A percentile compares a stretch with the other conserved stretches of the same genome.
Evolutionary conservation across 2,113 vertebrate genomes (phyloP).

Genomic region (Salvator merianae): DNA sequence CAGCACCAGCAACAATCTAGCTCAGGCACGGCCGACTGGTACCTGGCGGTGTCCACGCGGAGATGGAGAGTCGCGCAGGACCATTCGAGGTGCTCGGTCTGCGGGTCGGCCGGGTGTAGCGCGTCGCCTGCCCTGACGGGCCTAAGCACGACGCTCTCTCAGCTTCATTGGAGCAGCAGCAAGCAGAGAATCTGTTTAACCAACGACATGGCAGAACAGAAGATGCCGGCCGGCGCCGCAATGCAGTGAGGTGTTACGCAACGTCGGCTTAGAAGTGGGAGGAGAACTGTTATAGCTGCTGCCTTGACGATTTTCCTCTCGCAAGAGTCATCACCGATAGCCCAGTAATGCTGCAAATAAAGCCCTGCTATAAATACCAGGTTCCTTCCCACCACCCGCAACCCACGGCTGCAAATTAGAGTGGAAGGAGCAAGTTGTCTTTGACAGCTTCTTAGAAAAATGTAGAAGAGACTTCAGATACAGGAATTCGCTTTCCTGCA

Average conservation of each 20-base stretch:
- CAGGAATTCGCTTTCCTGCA: not conserved
- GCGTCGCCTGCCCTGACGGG: not conserved
- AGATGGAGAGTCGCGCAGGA: not conserved
- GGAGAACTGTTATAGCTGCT: not conserved
- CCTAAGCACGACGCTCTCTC: not conserved
- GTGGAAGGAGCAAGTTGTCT: not conserved
- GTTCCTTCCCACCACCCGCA: not conserved
- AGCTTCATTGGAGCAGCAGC: not conserved
- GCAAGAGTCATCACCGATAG: not conserved
- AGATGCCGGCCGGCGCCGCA: not conserved
- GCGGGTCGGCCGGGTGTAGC: too few relatives aligned
- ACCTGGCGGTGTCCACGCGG: not conserved
- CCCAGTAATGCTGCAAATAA: not conserved
- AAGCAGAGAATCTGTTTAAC: not conserved
- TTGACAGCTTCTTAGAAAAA: not conserved
- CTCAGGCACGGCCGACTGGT: too few relatives aligned
- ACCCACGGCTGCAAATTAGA: not conserved
- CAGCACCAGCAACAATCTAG: not conserved
- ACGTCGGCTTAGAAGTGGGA: not conserved
- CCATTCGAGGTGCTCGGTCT: too few relatives aligned
- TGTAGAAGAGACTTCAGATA: not conserved
- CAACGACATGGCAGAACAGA: not conserved
- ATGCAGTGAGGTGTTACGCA: not conserved
- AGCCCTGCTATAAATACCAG: not conserved
- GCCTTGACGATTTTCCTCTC: not conserved